These are phyloP conservation scores for Drosophila macrospina DNA, from an alignment of 2,888 invertebrate species.

Conservation along the genomic window DNA sequence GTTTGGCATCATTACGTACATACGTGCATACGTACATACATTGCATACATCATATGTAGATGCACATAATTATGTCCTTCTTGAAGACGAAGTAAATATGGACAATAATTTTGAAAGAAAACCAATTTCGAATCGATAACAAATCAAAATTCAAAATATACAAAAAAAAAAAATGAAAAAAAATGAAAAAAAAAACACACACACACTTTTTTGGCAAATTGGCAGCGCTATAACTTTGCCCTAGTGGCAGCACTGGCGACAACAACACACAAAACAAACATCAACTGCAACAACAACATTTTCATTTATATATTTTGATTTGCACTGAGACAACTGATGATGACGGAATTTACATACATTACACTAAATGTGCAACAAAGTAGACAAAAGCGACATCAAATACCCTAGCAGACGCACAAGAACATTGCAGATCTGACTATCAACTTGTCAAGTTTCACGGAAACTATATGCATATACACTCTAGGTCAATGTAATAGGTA, in stretches of 20 bases:
- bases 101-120: slow-evolving; percentile 54
- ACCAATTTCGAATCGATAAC: no score
- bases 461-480: no score
- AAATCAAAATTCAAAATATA: background rate
- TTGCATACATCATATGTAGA: background rate
- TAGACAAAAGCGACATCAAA: background rate
- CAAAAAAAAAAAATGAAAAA: background rate
- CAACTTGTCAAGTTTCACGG: no score
- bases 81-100: slow-evolving; percentile 26
- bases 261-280: background rate
- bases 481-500: no score
- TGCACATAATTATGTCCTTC: slow-evolving; percentile 2
- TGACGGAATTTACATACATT: background rate
- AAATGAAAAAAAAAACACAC: background rate
- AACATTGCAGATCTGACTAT: background rate
- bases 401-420: background rate
- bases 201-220: no score
- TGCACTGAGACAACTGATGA: background rate
- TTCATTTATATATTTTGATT: background rate
- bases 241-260: background rate
- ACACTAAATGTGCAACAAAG: background rate
- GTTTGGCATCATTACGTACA: background rate
- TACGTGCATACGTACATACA: no score
- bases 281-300: background rate
- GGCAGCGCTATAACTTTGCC: no score